Base-by-base conservation (phyloP, 1,140 invertebrate species). In the Calosoma granatense region DNA sequence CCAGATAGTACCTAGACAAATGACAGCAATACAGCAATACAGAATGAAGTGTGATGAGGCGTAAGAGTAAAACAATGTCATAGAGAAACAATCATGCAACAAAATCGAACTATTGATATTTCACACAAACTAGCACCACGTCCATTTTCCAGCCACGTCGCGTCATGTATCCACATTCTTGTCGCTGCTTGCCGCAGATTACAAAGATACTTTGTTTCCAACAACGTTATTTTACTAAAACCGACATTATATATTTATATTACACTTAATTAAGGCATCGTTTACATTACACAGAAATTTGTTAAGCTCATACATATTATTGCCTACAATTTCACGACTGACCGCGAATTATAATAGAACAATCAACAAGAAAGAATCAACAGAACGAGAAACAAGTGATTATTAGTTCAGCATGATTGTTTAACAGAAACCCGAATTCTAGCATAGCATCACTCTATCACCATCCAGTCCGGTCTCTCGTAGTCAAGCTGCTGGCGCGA, bases 201-300 rank as follows among this genome's bases (percentile, higher is more conserved):
- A 47, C 41, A 47, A 47, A 47, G 41, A 47, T 47, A 47, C 41
- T 47, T 47, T 47, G 41, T 47, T 47, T 47, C 41, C 41, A 47
- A 17, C 41, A 47, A 17, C 41, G 17, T 12, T 47, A 9, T 36
- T 36, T 17, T 17, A 17, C 41, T 17, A 17, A 4, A 47, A 47
- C 41, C 17, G 41, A 47, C 41, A 12, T 11, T 3, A 11, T 17
- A 17, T 11, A 47, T 47, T 36, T 11, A 17, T 17, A 4, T 11
- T 47, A 12, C 41, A 47, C 14, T 6, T 17, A 47, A 47, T 47
- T 47, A 47, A 47, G 41, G 41, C 41, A 47, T 47, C 41, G 9
- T 47, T 47, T 47, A 47, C 41, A 17, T 47, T 47, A 47, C 41
- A 17, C 17, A 47, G 9, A 47, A 47, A 12, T 17, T 47, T 3